phyloP scores from a whole-genome alignment of 2,888 invertebrate genomes.

The Dendrolimus pini region DNA sequence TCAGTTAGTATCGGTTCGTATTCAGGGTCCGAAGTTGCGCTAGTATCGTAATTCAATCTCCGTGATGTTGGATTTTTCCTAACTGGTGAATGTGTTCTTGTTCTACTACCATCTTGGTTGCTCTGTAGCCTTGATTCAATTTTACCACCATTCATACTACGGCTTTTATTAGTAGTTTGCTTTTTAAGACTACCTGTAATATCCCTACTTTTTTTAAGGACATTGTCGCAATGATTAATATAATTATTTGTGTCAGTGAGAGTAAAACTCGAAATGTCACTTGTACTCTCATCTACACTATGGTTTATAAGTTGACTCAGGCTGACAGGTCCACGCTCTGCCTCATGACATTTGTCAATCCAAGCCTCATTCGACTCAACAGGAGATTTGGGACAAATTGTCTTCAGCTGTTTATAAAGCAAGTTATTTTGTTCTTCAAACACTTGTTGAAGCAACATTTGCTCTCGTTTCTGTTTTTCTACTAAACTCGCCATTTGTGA shows the following conservation, averaged over 20 bases:
- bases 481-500: slow-evolving; percentile 78
- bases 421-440: slow-evolving; percentile 81
- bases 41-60: slow-evolving; percentile 51
- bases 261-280: slow-evolving; percentile 35
- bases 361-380: slow-evolving; percentile 56
- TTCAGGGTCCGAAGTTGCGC: slow-evolving; percentile 45
- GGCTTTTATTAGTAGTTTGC: slow-evolving; percentile 14
- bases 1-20: slow-evolving; percentile 56
- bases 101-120: slow-evolving; percentile 30
- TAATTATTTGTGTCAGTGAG: slow-evolving; percentile 52
- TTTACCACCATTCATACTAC: slow-evolving; percentile 20
- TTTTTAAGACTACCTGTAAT: slow-evolving; percentile 50
- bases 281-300: slow-evolving; percentile 26
- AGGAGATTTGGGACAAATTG: slow-evolving; percentile 55
- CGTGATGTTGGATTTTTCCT: slow-evolving; percentile 33
- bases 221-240: slow-evolving; percentile 47
- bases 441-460: slow-evolving; percentile 76
- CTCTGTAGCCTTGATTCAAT: slow-evolving; percentile 16
- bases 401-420: slow-evolving; percentile 68
- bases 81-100: slow-evolving; percentile 41
- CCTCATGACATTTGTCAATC: slow-evolving; percentile 35
- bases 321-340: slow-evolving; percentile 54
- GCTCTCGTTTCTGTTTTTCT: slow-evolving; percentile 80
- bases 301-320: slow-evolving; percentile 58
- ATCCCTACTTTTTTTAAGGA: slow-evolving; percentile 53